Conservation (phyloP, 2,113 vertebrate genomes). For the Cyanoramphus novaezelandiae region DNA sequence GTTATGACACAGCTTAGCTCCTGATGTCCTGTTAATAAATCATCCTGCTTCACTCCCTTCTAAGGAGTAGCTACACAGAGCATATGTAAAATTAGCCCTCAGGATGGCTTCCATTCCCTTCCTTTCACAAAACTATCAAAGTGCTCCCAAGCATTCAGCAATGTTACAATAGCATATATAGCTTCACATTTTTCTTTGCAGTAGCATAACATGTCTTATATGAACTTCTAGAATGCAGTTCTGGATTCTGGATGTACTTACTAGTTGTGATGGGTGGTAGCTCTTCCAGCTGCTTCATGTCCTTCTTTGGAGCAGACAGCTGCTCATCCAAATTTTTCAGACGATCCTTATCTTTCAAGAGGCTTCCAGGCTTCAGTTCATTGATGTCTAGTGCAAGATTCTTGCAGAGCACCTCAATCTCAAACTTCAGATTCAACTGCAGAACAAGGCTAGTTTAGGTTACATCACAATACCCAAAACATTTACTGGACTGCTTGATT, state of each 20-base stretch:
- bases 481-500: neutral
- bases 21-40: fast-evolving
- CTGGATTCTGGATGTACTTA: slow-evolving; percentile 42
- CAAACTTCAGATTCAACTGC: slow-evolving; percentile 98
- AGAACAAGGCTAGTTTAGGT: slow-evolving; percentile 44
- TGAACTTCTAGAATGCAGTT: neutral
- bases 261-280: slow-evolving; percentile 90
- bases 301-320: slow-evolving; percentile 97
- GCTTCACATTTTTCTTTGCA: neutral
- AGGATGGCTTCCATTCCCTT: neutral
- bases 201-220: neutral
- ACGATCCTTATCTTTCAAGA: slow-evolving; percentile 96
- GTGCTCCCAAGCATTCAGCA: neutral
- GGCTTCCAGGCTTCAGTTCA: slow-evolving; percentile 94
- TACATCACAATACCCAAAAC: neutral
- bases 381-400: slow-evolving; percentile 98
- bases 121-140: neutral
- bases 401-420: slow-evolving; percentile 99
- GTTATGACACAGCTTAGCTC: neutral
- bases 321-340: slow-evolving; percentile 96
- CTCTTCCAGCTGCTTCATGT: slow-evolving; percentile 92
- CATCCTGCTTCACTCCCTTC: neutral
- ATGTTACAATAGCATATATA: fast-evolving
- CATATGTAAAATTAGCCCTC: neutral
- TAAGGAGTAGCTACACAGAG: neutral